These are phyloP conservation scores for Limnodromus scolopaceus DNA, from an alignment of 2,797 vertebrate genomes.

Conservation along the genomic window DNA sequence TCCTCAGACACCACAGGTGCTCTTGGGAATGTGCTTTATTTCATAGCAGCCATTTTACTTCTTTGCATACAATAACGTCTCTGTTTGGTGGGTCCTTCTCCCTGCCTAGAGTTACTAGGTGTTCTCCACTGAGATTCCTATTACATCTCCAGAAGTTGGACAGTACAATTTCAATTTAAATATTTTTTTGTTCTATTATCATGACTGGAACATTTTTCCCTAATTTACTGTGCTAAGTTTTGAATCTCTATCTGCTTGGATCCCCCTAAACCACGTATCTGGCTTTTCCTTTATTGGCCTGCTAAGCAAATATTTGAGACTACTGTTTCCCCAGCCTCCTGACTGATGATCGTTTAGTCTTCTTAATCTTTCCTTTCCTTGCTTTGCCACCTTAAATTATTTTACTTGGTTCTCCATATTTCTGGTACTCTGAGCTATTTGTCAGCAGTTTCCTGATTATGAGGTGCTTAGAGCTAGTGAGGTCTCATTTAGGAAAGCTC, in stretches of 20 bases:
- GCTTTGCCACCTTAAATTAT: not conserved
- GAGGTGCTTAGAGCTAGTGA: not conserved
- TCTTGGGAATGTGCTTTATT: not conserved
- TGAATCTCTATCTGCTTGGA: not conserved
- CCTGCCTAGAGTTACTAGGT: not conserved
- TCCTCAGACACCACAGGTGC: slow-evolving; percentile 5
- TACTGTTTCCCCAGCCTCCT: not conserved
- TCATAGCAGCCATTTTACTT: not conserved
- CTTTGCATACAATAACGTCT: not conserved
- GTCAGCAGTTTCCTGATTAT: not conserved
- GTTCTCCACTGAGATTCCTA: not conserved
- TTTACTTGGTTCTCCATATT: not conserved
- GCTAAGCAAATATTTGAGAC: not conserved
- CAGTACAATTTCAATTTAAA: not conserved
- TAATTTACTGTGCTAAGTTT: not conserved
- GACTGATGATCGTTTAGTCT: not conserved
- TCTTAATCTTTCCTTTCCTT: not conserved
- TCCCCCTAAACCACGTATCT: not conserved
- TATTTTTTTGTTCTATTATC: not conserved
- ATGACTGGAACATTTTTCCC: not conserved
- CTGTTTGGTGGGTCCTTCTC: not conserved
- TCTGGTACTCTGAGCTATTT: not conserved
- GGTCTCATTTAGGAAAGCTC: not conserved
- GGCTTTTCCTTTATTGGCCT: not conserved
- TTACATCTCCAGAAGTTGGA: not conserved